phyloP scores from a whole-genome alignment of 2,888 invertebrate species.

The Hylaea fasciaria region DNA sequence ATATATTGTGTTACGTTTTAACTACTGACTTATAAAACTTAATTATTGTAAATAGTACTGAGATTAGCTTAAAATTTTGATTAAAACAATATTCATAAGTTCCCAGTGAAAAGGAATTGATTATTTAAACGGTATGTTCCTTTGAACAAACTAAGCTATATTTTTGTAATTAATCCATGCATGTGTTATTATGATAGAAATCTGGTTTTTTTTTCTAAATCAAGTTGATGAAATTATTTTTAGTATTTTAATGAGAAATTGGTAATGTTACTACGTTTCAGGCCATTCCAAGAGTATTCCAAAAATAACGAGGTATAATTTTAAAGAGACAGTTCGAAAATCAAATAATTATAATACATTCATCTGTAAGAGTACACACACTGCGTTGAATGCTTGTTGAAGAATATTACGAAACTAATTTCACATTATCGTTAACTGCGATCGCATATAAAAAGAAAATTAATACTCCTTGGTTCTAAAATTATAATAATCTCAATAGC shows the following conservation, averaged over 20 bases:
- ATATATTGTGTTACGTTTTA: conserved; percentile 47
- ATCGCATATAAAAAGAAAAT: background rate
- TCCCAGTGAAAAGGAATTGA: conserved; percentile 58
- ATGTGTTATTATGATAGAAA: background rate
- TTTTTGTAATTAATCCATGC: conserved; percentile 39
- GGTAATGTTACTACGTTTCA: conserved; percentile 20
- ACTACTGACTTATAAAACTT: conserved; percentile 38
- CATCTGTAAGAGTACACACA: too few relatives aligned
- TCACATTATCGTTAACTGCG: background rate
- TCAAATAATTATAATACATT: background rate
- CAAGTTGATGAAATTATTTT: conserved; percentile 36
- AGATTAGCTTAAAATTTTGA: conserved; percentile 27
- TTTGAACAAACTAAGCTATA: conserved; percentile 54
- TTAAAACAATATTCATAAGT: conserved; percentile 42
- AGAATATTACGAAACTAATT: conserved; percentile 18
- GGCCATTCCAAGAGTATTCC: conserved; percentile 51
- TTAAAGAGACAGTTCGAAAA: background rate
- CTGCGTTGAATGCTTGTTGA: background rate
- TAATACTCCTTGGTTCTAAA: background rate
- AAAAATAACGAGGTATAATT: conserved; percentile 25
- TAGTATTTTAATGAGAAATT: conserved; percentile 32
- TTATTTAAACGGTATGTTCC: conserved; percentile 35
- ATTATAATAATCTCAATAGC: too few relatives aligned
- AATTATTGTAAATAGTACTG: conserved; percentile 33
- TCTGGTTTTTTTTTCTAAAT: conserved; percentile 6